These are phyloP conservation scores for Amphipoea lucens DNA, from an alignment of 2,888 invertebrate genomes.

Conservation along the genomic window DNA sequence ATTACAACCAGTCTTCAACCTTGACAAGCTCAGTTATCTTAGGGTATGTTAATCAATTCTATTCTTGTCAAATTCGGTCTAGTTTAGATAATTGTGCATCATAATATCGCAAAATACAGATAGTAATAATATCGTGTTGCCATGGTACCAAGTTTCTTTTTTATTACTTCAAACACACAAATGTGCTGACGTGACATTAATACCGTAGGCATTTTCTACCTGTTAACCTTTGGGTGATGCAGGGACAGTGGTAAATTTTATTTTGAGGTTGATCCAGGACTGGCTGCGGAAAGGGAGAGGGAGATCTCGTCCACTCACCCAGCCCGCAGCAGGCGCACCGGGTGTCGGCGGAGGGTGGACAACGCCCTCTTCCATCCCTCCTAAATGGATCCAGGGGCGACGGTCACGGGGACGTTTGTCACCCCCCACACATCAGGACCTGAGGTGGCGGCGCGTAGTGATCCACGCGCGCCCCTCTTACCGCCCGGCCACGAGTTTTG, in stretches of 20 bases:
- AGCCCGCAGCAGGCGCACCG: too few relatives aligned
- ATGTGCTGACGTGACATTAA: neutral
- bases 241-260: neutral
- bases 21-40: slow-evolving; percentile 10
- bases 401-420: too few relatives aligned
- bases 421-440: too few relatives aligned
- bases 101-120: neutral
- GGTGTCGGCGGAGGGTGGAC: too few relatives aligned
- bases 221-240: neutral
- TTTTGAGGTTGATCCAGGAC: too few relatives aligned
- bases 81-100: neutral
- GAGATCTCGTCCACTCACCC: neutral
- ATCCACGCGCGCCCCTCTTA: too few relatives aligned
- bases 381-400: too few relatives aligned
- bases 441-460: too few relatives aligned
- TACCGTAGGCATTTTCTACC: neutral
- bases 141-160: neutral
- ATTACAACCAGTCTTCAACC: slow-evolving; percentile 5
- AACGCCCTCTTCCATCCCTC: too few relatives aligned
- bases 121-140: neutral
- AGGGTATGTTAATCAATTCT: neutral
- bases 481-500: too few relatives aligned
- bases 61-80: neutral
- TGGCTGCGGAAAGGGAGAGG: too few relatives aligned
- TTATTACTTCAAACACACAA: neutral